A percentile compares a stretch with the other conserved stretches of the same genome.
Conservation (phyloP, 2,797 vertebrate genomes). For the Onychomys torridus region DNA sequence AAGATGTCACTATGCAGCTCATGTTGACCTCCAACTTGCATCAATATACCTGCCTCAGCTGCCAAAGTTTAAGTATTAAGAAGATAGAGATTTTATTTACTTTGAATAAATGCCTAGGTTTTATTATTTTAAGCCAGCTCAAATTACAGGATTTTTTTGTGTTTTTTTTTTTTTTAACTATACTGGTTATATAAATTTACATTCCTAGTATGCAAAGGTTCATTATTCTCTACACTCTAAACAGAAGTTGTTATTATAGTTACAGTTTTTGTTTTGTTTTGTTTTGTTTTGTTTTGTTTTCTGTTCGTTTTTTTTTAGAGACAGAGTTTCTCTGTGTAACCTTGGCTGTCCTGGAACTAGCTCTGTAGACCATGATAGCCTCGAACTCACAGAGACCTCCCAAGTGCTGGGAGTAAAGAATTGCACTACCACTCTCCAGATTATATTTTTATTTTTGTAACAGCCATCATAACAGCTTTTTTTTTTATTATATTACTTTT, state of each 20-base stretch:
- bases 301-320: too few species aligned
- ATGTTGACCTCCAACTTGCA: background rate
- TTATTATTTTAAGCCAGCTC: background rate
- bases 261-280: background rate
- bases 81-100: background rate
- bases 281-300: background rate
- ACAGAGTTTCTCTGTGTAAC: background rate
- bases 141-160: too few species aligned
- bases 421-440: background rate
- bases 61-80: background rate
- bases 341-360: background rate
- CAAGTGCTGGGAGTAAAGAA: background rate
- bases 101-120: background rate
- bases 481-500: background rate
- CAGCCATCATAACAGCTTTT: background rate
- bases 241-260: background rate
- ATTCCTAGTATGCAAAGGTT: background rate
- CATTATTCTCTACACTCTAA: background rate
- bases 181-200: background rate
- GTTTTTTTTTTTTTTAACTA: background rate
- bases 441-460: background rate
- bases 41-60: background rate
- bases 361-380: background rate
- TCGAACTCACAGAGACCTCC: background rate
- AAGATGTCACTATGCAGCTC: too few species aligned